Evolutionary conservation across 2,888 invertebrate genomes (phyloP).

Genomic region (Trichopria drosophilae): DNA sequence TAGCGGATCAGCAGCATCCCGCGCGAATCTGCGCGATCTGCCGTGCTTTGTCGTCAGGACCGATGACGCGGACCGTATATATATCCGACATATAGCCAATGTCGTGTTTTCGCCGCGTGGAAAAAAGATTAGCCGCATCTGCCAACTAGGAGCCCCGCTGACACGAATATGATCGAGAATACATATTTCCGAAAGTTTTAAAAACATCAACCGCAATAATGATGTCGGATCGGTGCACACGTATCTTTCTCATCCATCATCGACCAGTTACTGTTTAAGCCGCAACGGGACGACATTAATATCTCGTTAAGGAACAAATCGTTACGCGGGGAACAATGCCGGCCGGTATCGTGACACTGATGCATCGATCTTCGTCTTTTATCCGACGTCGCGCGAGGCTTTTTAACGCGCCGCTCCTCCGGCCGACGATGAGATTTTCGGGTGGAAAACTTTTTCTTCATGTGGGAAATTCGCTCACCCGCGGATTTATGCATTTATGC

Average conservation of each 20-base stretch:
- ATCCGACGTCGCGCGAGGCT: too few relatives aligned
- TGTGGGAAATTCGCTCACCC: too few relatives aligned
- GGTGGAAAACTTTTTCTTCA: too few relatives aligned
- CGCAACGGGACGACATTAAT: slow-evolving; percentile 57
- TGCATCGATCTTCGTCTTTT: slow-evolving; percentile 47
- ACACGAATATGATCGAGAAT: slow-evolving; percentile 43
- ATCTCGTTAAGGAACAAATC: slow-evolving; percentile 54
- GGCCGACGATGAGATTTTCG: too few relatives aligned
- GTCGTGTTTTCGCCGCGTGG: not conserved
- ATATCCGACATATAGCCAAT: too few relatives aligned
- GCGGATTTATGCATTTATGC: too few relatives aligned
- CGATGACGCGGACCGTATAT: too few relatives aligned
- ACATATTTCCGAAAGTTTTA: slow-evolving; percentile 40
- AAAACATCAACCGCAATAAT: slow-evolving; percentile 46
- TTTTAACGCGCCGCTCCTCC: too few relatives aligned
- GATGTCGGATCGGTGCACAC: slow-evolving; percentile 37
- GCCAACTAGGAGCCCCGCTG: slow-evolving; percentile 20
- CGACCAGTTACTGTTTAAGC: slow-evolving; percentile 57
- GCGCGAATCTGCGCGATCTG: too few relatives aligned
- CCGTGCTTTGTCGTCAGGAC: too few relatives aligned
- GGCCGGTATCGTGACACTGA: slow-evolving; percentile 52
- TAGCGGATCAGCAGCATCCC: too few relatives aligned
- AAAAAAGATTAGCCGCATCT: slow-evolving; percentile 27
- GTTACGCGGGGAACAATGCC: slow-evolving; percentile 44
- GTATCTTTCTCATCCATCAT: slow-evolving; percentile 53